Conservation (phyloP, 2,113 vertebrate species). For the Sialia sialis region DNA sequence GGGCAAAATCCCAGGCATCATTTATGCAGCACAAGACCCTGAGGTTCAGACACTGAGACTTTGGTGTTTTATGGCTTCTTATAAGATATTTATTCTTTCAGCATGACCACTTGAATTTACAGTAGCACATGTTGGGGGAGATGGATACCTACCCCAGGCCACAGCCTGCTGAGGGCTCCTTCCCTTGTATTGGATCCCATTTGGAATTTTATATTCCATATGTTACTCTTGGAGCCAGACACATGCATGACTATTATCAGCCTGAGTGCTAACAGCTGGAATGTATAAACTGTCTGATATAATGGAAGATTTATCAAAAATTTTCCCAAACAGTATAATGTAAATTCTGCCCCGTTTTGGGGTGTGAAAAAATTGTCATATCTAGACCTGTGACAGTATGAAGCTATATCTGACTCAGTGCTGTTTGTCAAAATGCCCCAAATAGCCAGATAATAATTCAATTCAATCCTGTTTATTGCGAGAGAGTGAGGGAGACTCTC, state of each 20-base stretch:
- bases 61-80: neutral
- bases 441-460: neutral
- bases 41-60: neutral
- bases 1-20: neutral
- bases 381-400: neutral
- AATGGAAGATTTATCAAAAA: neutral
- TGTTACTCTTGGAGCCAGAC: neutral
- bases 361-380: neutral
- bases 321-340: neutral
- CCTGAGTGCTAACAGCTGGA: neutral
- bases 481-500: neutral
- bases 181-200: neutral
- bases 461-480: neutral
- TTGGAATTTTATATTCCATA: neutral
- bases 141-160: neutral
- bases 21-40: neutral
- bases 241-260: neutral
- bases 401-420: neutral
- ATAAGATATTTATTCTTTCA: conserved; percentile 9
- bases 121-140: neutral
- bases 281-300: neutral
- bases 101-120: neutral
- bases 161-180: neutral
- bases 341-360: neutral
- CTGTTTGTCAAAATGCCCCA: neutral